Conservation (phyloP, 2,888 invertebrate genomes). For the Apodemia mormo region DNA sequence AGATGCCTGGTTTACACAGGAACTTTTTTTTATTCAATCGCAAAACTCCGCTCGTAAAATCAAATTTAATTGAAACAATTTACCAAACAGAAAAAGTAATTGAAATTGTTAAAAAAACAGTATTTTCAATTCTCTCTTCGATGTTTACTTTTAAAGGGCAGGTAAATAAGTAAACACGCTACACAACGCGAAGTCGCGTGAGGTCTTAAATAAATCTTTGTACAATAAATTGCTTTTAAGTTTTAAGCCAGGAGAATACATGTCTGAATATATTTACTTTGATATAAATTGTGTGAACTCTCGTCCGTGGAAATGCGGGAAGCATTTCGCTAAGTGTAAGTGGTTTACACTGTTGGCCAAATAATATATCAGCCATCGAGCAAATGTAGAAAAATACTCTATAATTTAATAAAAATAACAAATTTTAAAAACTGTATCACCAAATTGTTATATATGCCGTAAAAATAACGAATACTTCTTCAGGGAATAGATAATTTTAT, state of each 20-base stretch:
- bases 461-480: too few relatives aligned
- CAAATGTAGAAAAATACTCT: neutral
- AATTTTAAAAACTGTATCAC: too few relatives aligned
- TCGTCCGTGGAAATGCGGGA: neutral
- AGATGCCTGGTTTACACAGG: too few relatives aligned
- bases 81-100: neutral
- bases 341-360: neutral
- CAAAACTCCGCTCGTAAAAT: too few relatives aligned
- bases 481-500: too few relatives aligned
- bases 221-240: conserved; percentile 9
- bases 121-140: neutral
- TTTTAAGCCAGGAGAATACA: neutral
- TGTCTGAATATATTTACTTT: neutral
- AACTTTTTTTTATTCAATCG: too few relatives aligned
- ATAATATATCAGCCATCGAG: neutral
- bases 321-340: neutral
- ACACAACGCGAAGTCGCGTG: neutral
- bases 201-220: conserved; percentile 8
- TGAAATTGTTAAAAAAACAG: neutral
- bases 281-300: neutral
- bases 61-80: too few relatives aligned
- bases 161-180: neutral
- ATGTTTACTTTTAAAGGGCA: neutral
- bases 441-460: too few relatives aligned
- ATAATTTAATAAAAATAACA: too few relatives aligned